Base-by-base conservation (phyloP, 2,113 vertebrate species). In the Rhinoderma darwinii region DNA sequence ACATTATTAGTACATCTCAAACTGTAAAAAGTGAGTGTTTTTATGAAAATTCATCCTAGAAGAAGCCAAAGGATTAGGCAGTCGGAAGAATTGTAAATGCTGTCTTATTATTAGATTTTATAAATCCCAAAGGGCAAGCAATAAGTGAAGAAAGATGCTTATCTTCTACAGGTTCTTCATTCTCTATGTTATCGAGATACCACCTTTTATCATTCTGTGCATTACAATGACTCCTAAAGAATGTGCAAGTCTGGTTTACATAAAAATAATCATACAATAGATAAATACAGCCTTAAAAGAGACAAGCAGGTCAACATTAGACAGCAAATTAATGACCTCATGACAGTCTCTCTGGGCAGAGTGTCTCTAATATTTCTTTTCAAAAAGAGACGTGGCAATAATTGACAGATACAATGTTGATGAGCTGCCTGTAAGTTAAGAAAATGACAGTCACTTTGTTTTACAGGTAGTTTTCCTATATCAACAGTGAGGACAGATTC, bases 11-110 rank as follows among this genome's bases (percentile, higher is more conserved):
- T 37, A 43, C 30, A 32, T 88, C 74, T 88, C 88, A 88, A 89
- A 89, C 86, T 83, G 73, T 88, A 91, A 89, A 39, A 88, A 73
- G 84, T 81, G 85, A 32, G 84, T 78, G 89, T 56, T 88, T 56
- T 87, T 87, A 88, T 77, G 73, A 77, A 77, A 63, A 85, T 85
- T 44, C 41, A 85, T 76, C 43, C 39, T 10, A 20, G 27, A 35
- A 84, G 63, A 85, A 76, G 37, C 20, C 72, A 84, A 56, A 56
- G 83, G 73, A 77, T 76, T 63, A 85, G 32, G 39, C 51, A 30
- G 37, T 76, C 75, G 25, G 54, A 85, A 56, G 22, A 44, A 18
- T 59, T 37, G 54, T 35, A 74, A 27, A 37, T 30, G 43, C 50
- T 84, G 37, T 76, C 72, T 76, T 54, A 63, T 85, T 85, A 85